Percentiles rank a stretch among this genome's conserved stretches.
Conservation (phyloP, 2,888 invertebrate genomes). For the Heliconius aoede region DNA sequence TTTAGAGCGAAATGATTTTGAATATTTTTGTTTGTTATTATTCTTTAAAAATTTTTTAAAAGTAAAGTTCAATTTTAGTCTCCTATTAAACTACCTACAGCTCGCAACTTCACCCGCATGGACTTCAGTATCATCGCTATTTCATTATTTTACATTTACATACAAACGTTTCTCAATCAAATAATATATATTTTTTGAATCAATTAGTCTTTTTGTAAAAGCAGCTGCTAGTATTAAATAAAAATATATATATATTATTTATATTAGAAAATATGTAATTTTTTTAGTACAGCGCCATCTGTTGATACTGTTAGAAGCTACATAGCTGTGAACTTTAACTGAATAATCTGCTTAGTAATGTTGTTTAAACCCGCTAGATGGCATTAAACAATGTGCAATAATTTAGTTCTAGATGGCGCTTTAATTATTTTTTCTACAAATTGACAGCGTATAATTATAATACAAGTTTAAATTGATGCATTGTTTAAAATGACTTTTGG, state of each 20-base stretch:
- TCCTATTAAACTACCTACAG: neutral
- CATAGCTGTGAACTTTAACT: neutral
- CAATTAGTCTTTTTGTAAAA: too few species aligned
- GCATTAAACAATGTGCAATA: neutral
- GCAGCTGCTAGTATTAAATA: too few species aligned
- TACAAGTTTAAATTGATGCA: neutral
- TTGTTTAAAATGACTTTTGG: neutral
- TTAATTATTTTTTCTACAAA: neutral
- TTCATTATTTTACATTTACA: too few species aligned
- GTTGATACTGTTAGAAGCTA: neutral
- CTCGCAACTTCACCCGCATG: too few species aligned
- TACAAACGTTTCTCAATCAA: too few species aligned
- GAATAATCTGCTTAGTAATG: neutral
- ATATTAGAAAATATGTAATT: neutral
- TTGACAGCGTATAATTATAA: neutral
- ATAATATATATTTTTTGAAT: too few species aligned
- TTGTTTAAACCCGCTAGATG: neutral
- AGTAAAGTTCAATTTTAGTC: neutral
- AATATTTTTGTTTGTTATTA: neutral
- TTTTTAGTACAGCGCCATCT: slow-evolving; percentile 23
- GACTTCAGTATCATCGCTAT: too few species aligned
- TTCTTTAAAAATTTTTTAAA: neutral
- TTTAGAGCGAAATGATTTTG: neutral
- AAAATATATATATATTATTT: neutral
- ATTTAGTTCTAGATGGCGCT: slow-evolving; percentile 15